Conservation (phyloP, 2,797 vertebrate species). For the Lacerta agilis region DNA sequence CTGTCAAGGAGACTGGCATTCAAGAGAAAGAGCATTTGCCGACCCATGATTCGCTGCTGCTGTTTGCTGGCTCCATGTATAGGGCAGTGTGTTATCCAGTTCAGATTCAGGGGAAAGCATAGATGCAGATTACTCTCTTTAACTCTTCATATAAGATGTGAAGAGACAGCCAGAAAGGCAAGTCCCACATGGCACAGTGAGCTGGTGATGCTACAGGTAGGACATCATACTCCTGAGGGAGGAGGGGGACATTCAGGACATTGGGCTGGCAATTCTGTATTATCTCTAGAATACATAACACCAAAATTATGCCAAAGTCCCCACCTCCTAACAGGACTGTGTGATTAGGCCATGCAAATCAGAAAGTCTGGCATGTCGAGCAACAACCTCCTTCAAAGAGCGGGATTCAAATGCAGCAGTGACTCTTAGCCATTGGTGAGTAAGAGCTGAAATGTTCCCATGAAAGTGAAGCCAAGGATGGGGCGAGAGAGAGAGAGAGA, state of each 20-base stretch:
- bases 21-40: neutral
- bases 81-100: neutral
- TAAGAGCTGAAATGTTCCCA: conserved; percentile 44
- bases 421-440: conserved; percentile 49
- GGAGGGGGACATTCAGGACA: neutral
- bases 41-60: no score
- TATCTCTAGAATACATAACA: neutral
- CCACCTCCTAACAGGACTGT: conserved; percentile 8
- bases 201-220: neutral
- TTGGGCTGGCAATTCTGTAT: neutral
- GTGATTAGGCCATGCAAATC: conserved; percentile 20
- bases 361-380: conserved; percentile 57
- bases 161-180: neutral
- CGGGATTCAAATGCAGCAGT: conserved; percentile 39
- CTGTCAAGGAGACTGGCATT: no score
- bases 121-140: neutral
- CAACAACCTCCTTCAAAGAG: conserved; percentile 27
- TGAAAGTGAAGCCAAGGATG: conserved; percentile 45
- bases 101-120: neutral
- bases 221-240: neutral
- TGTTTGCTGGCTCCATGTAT: no score
- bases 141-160: neutral
- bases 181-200: neutral
- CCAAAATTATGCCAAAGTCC: neutral
- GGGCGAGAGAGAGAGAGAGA: conserved; percentile 45